Conservation (phyloP, 2,113 vertebrate genomes). For the Candoia aspera region DNA sequence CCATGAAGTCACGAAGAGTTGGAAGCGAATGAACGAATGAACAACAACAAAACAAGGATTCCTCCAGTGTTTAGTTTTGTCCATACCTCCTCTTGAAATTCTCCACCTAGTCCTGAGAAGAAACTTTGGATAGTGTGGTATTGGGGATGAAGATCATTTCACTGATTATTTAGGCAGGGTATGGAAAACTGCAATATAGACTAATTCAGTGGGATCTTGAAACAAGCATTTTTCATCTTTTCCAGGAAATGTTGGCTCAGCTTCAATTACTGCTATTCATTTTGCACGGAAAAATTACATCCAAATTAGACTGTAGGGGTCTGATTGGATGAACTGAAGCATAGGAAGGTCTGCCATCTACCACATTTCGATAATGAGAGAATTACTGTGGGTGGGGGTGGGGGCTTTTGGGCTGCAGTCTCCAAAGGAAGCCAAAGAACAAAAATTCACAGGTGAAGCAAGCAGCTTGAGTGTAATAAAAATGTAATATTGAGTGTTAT, state of each 20-base stretch:
- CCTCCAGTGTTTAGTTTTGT: too few relatives aligned
- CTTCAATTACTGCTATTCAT: background rate
- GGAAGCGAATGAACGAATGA: too few relatives aligned
- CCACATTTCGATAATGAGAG: background rate
- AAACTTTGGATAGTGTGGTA: too few relatives aligned
- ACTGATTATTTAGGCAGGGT: too few relatives aligned
- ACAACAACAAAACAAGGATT: too few relatives aligned
- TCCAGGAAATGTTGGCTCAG: background rate
- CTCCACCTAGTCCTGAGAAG: too few relatives aligned
- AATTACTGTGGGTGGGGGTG: background rate
- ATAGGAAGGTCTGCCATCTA: background rate
- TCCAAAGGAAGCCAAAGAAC: constrained; percentile 20
- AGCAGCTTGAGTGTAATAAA: constrained; percentile 21
- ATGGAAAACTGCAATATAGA: background rate
- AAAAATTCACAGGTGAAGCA: background rate
- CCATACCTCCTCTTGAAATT: too few relatives aligned
- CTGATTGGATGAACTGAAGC: background rate
- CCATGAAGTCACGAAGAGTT: too few relatives aligned
- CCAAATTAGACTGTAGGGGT: background rate
- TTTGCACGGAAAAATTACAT: background rate
- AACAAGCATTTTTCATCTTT: background rate
- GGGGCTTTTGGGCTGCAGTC: background rate
- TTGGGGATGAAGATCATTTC: too few relatives aligned
- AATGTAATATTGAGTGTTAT: constrained; percentile 29
- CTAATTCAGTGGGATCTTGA: background rate